Base-by-base conservation (phyloP, 2,797 vertebrate species). In the Sebastes alutus region DNA sequence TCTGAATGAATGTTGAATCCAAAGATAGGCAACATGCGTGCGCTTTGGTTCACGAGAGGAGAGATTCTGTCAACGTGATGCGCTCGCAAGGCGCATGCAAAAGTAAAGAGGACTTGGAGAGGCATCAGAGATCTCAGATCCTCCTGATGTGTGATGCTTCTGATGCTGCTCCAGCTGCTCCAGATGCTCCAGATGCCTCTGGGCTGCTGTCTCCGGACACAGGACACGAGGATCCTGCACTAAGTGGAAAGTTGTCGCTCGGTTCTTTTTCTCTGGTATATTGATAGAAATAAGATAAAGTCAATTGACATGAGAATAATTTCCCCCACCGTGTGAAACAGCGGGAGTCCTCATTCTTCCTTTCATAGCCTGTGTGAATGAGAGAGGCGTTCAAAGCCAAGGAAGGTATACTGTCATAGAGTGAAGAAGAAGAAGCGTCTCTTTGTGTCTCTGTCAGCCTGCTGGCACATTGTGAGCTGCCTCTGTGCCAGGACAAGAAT, bases 91-190 rank as follows among this genome's bases (percentile, higher is more conserved):
- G 58, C 49, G 62, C 70, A 33, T 52, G 67, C n/a, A 71, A 66
- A 66, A 75, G 72, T 77, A 70, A 62, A 58, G 56, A 63, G 71
- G 71, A 79, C 77, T 87, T 83, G 84, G 77, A 89, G 61, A 77
- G 20, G 55, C 78, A 30, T 82, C 61, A 65, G 9, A 72, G 30
- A 74, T 23, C 4, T 83, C 56, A 42, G 16, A 49, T 25, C 29
- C 22, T 55, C 11, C 38, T 62, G 38, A 16, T 42, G 38, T 42
- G 38, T 42, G 38, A 42, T 42, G 68, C 25, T 29, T 54, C 18
- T 85, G 75, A 79, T 87, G 75, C 33, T 60, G n/a, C 73, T 82
- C 80, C 82, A 81, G 75, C 38, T 66, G 38, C 38, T 38, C 33
- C 11, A 35, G 33, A 2, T 35, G 33, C 33, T 38, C 38, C 38